A percentile compares a stretch with the other conserved stretches of the same genome.
phyloP scores from a whole-genome alignment of 2,888 invertebrate genomes.

The Plebejus melissa region DNA sequence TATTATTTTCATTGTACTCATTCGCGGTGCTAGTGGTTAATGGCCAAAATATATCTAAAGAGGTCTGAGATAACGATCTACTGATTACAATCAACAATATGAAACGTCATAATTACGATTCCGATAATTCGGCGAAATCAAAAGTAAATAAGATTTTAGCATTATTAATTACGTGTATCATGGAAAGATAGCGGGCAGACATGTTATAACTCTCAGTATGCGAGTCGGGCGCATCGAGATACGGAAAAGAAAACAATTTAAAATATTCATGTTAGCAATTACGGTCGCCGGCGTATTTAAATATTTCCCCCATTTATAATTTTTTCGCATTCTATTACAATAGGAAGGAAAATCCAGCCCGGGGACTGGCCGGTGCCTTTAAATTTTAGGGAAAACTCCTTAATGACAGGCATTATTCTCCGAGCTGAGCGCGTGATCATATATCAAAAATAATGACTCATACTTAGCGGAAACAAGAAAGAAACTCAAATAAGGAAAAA shows the following conservation, averaged over 20 bases:
- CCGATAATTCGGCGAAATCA: conserved; percentile 16
- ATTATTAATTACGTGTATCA: neutral
- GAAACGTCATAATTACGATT: neutral
- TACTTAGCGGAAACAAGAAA: conserved; percentile 20
- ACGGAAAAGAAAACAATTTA: neutral
- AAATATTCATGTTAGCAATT: neutral
- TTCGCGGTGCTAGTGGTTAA: neutral
- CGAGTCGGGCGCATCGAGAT: neutral
- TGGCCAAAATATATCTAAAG: neutral
- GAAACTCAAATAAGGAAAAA: conserved; percentile 15
- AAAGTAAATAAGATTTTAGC: neutral
- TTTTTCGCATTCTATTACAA: conserved; percentile 13
- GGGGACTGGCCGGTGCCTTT: neutral
- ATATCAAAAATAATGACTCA: conserved; percentile 25
- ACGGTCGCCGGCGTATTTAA: neutral
- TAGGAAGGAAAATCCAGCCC: neutral
- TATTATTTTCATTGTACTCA: conserved; percentile 9
- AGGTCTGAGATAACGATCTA: conserved; percentile 8
- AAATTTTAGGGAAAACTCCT: conserved; percentile 15
- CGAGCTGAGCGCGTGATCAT: conserved; percentile 8
- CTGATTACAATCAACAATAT: conserved; percentile 3
- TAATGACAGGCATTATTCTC: conserved; percentile 23
- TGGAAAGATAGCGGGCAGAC: neutral
- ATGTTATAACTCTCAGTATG: neutral
- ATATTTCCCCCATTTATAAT: neutral